Evolutionary conservation across 2,888 invertebrate genomes (phyloP), one percentile per base, ranked within the genome.

Genomic region (Tiliacea citrago): DNA sequence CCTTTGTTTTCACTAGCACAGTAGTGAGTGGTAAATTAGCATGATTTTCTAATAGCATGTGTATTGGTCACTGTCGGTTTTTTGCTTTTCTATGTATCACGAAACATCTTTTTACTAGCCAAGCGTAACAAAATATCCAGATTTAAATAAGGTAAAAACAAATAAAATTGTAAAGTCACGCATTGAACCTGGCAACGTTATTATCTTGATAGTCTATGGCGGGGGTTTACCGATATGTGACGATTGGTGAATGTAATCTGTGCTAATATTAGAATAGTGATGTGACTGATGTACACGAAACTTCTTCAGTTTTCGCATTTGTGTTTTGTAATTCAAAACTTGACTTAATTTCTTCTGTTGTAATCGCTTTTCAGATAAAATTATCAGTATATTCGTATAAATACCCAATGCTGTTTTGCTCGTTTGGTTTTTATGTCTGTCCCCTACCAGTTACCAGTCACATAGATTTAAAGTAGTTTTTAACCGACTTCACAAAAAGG

Each of bases 241-340:
- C 47, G 2, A 10, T 53, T 1, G 9, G 1, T 16, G 18, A 21
- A 9, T 61, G 24, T 5, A 39, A 18, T 49, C 1, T 29, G 29
- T 49, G 16, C 55, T 79, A 55, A 72, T 57, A 24, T 42, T 62
- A 57, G 61, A 79, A 49, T 76, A 76, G 76, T 79, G 76, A 73
- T 73, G 80, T 72, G 55, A 62, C 42, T 35, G 42, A 72, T 35
- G 47, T n/a, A 35, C 5, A 45, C 42, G 62, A 73, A 49, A 62
- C 21, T 62, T 9, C 10, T 69, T 69, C 5, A 55, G 7, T 51
- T 76, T 62, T 76, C 76, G 76, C 73, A 62, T 49, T 49, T 18
- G 10, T 24, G 2, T 35, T 55, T 62, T 42, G 0, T 47, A 21
- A 55, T 49, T 16, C 12, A 10, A 49, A 42, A 42, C 16, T 24